These are phyloP conservation scores for Crypturellus tataupa DNA, from an alignment of 2,797 vertebrate genomes.

Conservation along the genomic window DNA sequence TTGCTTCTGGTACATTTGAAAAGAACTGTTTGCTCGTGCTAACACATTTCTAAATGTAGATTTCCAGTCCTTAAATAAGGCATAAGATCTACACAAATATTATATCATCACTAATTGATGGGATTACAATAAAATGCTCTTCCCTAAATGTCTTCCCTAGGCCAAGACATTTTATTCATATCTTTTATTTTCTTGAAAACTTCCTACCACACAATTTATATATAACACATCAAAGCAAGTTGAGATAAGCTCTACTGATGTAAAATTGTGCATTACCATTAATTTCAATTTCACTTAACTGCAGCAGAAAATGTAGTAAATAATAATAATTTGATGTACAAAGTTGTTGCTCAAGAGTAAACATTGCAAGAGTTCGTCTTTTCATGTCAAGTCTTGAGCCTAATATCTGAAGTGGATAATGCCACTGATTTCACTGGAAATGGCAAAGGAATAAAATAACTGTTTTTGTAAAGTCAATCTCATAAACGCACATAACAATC, in stretches of 20 bases:
- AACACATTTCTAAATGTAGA: background rate
- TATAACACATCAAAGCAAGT: background rate
- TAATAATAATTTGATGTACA: background rate
- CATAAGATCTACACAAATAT: background rate
- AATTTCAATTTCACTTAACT: background rate
- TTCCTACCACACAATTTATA: background rate
- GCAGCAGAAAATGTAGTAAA: background rate
- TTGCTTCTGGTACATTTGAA: background rate
- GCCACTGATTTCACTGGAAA: slow-evolving; percentile 19
- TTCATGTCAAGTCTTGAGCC: background rate
- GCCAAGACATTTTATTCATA: background rate
- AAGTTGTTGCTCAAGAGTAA: background rate
- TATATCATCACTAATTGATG: background rate
- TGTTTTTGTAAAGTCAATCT: background rate
- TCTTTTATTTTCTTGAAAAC: background rate
- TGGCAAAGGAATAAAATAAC: slow-evolving; percentile 6
- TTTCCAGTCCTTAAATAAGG: background rate
- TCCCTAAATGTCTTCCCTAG: background rate
- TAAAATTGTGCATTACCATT: background rate
- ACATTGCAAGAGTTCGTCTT: background rate
- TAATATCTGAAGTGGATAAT: background rate
- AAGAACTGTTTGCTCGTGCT: background rate
- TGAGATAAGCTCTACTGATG: background rate
- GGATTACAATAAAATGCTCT: background rate
- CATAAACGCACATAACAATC: slow-evolving; percentile 60